Evolutionary conservation across 1,140 invertebrate species (phyloP).

Genomic region (Apis mellifera): DNA sequence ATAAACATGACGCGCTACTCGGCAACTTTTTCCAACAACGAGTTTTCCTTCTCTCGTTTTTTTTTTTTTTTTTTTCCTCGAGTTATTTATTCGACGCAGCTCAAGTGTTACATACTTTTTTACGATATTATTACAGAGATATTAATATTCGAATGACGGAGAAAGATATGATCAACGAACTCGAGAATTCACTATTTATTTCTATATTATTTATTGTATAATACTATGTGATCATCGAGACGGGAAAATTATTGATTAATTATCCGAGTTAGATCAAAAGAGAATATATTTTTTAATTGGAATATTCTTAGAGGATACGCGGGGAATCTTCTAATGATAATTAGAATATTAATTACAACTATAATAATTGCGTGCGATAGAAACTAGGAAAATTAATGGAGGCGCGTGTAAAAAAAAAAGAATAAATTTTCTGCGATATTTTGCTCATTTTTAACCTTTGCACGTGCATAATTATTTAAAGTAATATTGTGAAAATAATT

Average conservation of each 20-base stretch:
- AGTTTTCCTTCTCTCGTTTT: neutral
- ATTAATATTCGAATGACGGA: no score
- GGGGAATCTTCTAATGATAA: no score
- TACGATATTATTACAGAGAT: no score
- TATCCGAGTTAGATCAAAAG: neutral
- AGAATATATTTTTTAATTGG: no score
- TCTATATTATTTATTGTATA: neutral
- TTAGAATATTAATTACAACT: no score
- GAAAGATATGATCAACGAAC: neutral
- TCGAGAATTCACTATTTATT: neutral
- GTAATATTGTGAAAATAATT: no score
- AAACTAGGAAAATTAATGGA: no score
- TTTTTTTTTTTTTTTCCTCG: neutral
- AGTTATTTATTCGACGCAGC: neutral
- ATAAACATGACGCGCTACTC: constrained; percentile 18
- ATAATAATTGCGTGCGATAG: no score
- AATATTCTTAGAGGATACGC: neutral
- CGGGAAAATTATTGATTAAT: constrained; percentile 29
- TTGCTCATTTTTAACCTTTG: neutral
- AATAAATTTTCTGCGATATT: no score
- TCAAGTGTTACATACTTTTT: neutral
- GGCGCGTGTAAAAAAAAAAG: neutral
- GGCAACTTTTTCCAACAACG: constrained; percentile 13
- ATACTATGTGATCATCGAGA: constrained; percentile 25
- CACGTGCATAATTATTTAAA: neutral